Evolutionary conservation across 2,797 vertebrate species (phyloP).

Genomic region (Neomorphus geoffroyi): DNA sequence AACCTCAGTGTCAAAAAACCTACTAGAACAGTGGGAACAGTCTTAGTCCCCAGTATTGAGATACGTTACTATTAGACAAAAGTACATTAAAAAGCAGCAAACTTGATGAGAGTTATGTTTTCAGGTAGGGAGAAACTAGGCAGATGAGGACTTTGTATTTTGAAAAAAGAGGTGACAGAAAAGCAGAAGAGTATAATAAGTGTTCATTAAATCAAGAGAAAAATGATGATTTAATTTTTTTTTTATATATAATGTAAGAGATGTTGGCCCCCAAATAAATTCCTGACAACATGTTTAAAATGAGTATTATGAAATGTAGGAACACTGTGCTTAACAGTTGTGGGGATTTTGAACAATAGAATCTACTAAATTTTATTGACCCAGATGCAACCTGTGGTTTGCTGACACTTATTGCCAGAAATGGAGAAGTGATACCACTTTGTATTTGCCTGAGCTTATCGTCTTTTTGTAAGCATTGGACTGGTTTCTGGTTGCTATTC

Average conservation of each 20-base stretch:
- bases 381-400: neutral
- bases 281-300: neutral
- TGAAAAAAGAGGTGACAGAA: neutral
- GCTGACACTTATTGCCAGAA: neutral
- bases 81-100: neutral
- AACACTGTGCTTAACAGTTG: neutral
- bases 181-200: rapidly evolving
- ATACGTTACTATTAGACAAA: neutral
- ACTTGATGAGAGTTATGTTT: neutral
- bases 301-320: neutral
- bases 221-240: rapidly evolving
- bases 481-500: neutral
- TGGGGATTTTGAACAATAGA: neutral
- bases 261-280: neutral
- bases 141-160: neutral
- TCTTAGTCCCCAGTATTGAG: neutral
- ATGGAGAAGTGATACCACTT: neutral
- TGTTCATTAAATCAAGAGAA: neutral
- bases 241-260: neutral
- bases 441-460: neutral
- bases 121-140: neutral
- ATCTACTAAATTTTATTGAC: neutral
- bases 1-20: neutral
- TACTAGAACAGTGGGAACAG: neutral
- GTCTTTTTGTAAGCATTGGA: neutral